phyloP scores from a whole-genome alignment of 2,797 vertebrate species.

The Oophaga sylvatica region DNA sequence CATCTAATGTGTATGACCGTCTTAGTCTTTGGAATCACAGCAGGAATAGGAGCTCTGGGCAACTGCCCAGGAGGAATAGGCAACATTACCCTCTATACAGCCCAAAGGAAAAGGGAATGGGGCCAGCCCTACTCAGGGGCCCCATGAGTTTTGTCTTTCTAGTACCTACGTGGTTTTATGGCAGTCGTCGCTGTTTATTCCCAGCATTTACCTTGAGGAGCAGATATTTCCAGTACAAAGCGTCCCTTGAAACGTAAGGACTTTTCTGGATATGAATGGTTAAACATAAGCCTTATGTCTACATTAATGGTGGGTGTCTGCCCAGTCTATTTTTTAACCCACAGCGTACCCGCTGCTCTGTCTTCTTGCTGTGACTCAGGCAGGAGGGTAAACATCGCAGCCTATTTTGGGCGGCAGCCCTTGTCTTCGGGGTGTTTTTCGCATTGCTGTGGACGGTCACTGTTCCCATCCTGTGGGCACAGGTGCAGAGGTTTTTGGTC shows the following conservation, averaged over 20 bases:
- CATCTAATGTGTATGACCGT: too few species aligned
- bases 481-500: constrained; percentile 28
- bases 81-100: neutral
- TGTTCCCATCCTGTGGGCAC: constrained; percentile 24
- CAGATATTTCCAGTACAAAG: neutral
- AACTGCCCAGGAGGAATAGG: too few species aligned
- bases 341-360: constrained; percentile 14
- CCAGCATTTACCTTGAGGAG: neutral
- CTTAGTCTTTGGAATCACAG: too few species aligned
- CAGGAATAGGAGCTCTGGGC: too few species aligned
- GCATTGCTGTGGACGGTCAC: neutral
- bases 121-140: neutral
- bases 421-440: constrained; percentile 9
- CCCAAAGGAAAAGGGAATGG: neutral
- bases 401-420: constrained; percentile 11
- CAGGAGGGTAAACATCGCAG: constrained; percentile 16
- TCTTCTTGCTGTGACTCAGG: constrained; percentile 24
- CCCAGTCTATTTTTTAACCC: constrained; percentile 23
- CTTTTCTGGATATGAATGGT: neutral
- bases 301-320: neutral
- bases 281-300: neutral
- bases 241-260: neutral
- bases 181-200: neutral
- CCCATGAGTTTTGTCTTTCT: neutral
- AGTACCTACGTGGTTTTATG: neutral